Conservation (phyloP, 2,797 vertebrate genomes). For the Calcarius lapponicus region DNA sequence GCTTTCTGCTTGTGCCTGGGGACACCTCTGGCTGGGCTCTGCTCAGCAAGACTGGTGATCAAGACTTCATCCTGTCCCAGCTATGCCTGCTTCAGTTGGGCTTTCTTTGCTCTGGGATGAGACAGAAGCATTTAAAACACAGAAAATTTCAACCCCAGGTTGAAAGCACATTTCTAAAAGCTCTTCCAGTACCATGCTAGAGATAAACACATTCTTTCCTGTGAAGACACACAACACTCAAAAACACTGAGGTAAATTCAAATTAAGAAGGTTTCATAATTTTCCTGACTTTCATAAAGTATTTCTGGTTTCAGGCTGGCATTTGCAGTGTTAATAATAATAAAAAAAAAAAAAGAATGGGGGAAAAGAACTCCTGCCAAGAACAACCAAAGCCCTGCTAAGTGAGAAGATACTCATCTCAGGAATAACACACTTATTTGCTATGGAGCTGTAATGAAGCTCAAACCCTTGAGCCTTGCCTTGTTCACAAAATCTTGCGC, state of each 20-base stretch:
- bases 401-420: background rate
- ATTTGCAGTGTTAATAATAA: background rate
- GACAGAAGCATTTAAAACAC: background rate
- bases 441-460: background rate
- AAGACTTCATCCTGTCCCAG: background rate
- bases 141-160: background rate
- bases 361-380: background rate
- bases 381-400: background rate
- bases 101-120: background rate
- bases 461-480: background rate
- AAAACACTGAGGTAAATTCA: background rate
- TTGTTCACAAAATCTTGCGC: background rate
- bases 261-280: background rate
- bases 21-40: background rate
- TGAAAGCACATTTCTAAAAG: background rate
- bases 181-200: background rate
- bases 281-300: background rate
- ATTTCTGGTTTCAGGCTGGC: background rate
- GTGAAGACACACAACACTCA: background rate
- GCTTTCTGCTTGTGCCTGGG: background rate
- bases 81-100: background rate
- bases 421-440: background rate
- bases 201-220: background rate
- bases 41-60: background rate
- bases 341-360: background rate